Evolutionary conservation across 2,888 invertebrate genomes (phyloP).

Genomic region (Himalopsyche japonica): DNA sequence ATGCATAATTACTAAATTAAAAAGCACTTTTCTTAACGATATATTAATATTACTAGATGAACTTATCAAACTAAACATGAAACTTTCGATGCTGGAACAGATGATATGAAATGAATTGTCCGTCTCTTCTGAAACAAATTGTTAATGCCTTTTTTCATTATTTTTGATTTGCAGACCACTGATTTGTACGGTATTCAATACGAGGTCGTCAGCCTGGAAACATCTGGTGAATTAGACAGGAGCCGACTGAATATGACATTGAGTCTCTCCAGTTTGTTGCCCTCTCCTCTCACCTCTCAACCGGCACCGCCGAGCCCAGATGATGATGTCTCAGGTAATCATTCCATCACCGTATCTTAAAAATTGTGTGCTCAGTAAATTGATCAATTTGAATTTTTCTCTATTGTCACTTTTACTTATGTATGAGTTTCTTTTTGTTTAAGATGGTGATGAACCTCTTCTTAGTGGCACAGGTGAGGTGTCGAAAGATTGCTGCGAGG

Average conservation of each 20-base stretch:
- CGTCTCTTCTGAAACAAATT: too few relatives aligned
- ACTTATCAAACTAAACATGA: too few relatives aligned
- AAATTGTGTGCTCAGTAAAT: background rate
- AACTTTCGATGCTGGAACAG: too few relatives aligned
- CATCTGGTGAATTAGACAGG: slow-evolving; percentile 76
- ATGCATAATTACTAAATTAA: too few relatives aligned
- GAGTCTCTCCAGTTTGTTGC: slow-evolving; percentile 72
- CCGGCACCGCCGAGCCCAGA: slow-evolving; percentile 77
- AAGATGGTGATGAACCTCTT: slow-evolving; percentile 91
- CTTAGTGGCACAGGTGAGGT: slow-evolving; percentile 98
- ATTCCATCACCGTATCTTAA: background rate
- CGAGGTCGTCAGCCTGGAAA: slow-evolving; percentile 77
- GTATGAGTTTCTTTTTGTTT: slow-evolving; percentile 20
- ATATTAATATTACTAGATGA: too few relatives aligned
- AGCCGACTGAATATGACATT: slow-evolving; percentile 73
- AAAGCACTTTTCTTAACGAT: too few relatives aligned
- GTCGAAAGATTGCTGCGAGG: slow-evolving; percentile 93
- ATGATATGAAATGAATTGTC: too few relatives aligned
- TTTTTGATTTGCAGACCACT: slow-evolving; percentile 55
- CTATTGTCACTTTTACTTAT: background rate
- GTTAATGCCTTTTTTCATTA: too few relatives aligned
- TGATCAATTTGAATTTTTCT: background rate
- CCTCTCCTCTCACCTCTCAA: slow-evolving; percentile 72
- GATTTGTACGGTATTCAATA: slow-evolving; percentile 68
- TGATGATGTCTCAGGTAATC: slow-evolving; percentile 70